Evolutionary conservation across 2,113 vertebrate species (phyloP).

Genomic region (Struthio camelus): DNA sequence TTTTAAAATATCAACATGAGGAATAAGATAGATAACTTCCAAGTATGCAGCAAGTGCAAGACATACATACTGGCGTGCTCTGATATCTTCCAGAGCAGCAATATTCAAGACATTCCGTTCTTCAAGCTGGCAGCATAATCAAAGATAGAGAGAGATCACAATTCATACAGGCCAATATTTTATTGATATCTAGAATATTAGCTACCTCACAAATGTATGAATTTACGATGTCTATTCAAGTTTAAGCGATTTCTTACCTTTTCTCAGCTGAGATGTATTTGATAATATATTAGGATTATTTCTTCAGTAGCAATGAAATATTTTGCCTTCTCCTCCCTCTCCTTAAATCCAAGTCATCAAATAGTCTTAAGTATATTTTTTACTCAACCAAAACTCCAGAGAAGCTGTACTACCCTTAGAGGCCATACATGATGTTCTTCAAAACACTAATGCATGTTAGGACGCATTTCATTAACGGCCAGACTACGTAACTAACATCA

Average conservation of each 20-base stretch:
- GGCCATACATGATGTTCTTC: neutral
- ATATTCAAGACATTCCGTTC: neutral
- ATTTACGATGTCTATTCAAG: neutral
- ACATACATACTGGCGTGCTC: neutral
- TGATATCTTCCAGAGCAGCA: neutral
- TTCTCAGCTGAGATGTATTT: neutral
- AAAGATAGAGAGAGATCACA: slow-evolving; percentile 2
- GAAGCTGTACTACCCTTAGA: neutral
- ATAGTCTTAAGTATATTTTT: neutral
- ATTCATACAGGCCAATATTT: neutral
- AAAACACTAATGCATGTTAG: neutral
- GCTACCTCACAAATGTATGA: neutral
- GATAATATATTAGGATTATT: neutral
- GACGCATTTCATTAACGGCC: neutral
- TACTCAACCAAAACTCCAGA: neutral
- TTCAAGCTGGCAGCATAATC: neutral
- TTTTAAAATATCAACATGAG: neutral
- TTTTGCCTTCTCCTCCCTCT: neutral
- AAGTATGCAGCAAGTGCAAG: neutral
- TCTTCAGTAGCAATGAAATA: neutral
- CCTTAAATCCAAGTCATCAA: neutral
- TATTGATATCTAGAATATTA: neutral
- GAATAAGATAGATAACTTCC: neutral
- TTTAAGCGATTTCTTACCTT: neutral
- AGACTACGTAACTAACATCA: neutral